Evolutionary conservation across 2,797 vertebrate species (phyloP).

Genomic region (Myotis planiceps): DNA sequence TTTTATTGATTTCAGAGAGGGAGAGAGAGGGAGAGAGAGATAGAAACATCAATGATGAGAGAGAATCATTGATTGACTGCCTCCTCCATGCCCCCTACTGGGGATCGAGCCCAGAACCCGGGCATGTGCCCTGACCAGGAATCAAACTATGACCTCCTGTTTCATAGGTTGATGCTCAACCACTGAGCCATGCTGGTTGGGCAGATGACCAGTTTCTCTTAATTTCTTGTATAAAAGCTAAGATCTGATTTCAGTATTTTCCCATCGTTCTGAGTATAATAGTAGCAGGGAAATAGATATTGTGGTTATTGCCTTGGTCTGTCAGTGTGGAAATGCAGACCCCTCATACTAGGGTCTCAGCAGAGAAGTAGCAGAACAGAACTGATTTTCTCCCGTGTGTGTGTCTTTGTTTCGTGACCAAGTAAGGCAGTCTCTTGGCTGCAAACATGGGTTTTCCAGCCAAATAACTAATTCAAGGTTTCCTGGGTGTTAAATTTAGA

Average conservation of each 20-base stretch:
- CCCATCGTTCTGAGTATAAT: background rate
- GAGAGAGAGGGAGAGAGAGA: too few relatives aligned
- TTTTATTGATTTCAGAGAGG: too few relatives aligned
- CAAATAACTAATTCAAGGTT: slow-evolving; percentile 62
- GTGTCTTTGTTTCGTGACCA: slow-evolving; percentile 56
- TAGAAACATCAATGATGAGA: too few relatives aligned
- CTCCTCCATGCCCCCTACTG: too few relatives aligned
- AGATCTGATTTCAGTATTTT: background rate
- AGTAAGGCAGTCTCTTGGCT: slow-evolving; percentile 60
- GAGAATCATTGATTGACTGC: too few relatives aligned
- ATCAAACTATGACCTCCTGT: too few relatives aligned
- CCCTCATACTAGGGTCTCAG: background rate
- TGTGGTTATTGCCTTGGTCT: slow-evolving; percentile 15
- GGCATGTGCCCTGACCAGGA: too few relatives aligned
- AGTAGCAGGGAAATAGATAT: background rate
- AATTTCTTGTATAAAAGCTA: background rate
- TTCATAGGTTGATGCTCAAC: too few relatives aligned
- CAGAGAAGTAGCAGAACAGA: background rate
- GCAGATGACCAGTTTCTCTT: background rate
- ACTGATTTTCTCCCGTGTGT: background rate
- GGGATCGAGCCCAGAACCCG: too few relatives aligned
- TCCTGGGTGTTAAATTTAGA: slow-evolving; percentile 69
- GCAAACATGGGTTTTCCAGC: slow-evolving; percentile 49
- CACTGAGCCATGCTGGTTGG: too few relatives aligned
- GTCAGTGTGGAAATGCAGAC: background rate